A percentile compares a stretch with the other conserved stretches of the same genome.
These are phyloP conservation scores for Pycnomerus fuliginosus DNA, from an alignment of 2,888 invertebrate genomes.

Conservation along the genomic window DNA sequence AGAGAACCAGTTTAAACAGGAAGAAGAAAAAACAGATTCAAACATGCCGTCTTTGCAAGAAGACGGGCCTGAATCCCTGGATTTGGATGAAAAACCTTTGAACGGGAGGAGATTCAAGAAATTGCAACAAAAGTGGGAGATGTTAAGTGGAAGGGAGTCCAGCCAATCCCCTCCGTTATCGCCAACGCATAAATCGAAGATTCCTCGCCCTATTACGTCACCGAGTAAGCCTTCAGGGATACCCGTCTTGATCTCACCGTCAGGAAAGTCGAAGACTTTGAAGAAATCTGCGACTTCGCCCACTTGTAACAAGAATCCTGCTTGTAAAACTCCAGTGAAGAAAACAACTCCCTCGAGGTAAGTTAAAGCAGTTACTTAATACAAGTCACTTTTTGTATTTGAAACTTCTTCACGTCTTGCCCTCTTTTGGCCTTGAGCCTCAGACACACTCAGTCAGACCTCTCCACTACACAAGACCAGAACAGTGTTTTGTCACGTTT, in stretches of 20 bases:
- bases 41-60: constrained; percentile 30
- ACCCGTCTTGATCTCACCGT: constrained; percentile 54
- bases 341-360: constrained; percentile 10
- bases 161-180: constrained; percentile 45
- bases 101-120: constrained; percentile 71
- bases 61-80: constrained; percentile 48
- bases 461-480: no score
- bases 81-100: constrained; percentile 51
- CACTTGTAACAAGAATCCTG: no score
- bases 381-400: no score
- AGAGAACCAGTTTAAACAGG: constrained; percentile 52
- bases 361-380: no score
- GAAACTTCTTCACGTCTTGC: no score
- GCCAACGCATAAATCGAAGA: constrained; percentile 64
- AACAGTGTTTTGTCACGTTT: no score
- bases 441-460: no score
- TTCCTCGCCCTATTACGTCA: constrained; percentile 73
- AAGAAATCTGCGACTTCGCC: no score
- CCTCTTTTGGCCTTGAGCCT: no score
- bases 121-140: constrained; percentile 79
- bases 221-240: constrained; percentile 63
- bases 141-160: constrained; percentile 62
- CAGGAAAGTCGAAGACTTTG: constrained; percentile 39
- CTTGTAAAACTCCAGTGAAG: neutral
- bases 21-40: constrained; percentile 30